Conservation (phyloP, 2,113 vertebrate genomes). For the Cheilinus undulatus region DNA sequence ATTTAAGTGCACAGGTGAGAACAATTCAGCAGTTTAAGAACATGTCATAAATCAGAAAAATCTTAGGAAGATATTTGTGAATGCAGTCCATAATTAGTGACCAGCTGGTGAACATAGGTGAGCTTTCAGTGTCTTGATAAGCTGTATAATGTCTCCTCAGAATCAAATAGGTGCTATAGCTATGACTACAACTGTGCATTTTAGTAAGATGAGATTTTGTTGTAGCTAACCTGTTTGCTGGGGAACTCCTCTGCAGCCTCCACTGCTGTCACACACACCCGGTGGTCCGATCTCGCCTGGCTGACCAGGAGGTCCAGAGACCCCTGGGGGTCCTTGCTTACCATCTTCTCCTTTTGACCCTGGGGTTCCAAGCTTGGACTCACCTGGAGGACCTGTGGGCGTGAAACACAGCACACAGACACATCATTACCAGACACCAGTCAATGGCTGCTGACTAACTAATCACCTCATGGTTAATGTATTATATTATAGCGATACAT, state of each 20-base stretch:
- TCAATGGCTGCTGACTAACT: neutral
- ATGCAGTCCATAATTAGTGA: too few relatives aligned
- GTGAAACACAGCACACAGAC: slow-evolving; percentile 9
- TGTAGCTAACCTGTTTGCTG: slow-evolving; percentile 66
- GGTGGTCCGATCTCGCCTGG: slow-evolving; percentile 84
- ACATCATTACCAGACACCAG: neutral
- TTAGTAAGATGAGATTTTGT: neutral
- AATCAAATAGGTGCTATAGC: too few relatives aligned
- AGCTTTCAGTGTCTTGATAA: too few relatives aligned
- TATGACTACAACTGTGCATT: too few relatives aligned
- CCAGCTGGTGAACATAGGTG: too few relatives aligned
- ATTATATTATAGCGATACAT: neutral
- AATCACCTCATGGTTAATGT: neutral
- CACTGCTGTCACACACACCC: slow-evolving; percentile 86
- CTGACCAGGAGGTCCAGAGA: slow-evolving; percentile 80
- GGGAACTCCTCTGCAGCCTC: slow-evolving; percentile 79
- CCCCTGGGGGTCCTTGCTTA: slow-evolving; percentile 77
- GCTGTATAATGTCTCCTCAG: neutral
- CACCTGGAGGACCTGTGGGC: slow-evolving; percentile 84
- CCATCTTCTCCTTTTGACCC: slow-evolving; percentile 85
- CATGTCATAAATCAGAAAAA: too few relatives aligned
- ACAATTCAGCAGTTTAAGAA: too few relatives aligned
- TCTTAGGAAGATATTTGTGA: too few relatives aligned
- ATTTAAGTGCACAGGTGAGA: too few relatives aligned
- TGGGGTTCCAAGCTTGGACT: slow-evolving; percentile 80